Base-by-base conservation (phyloP, 2,113 vertebrate species). In the Speoplatyrhinus poulsoni region DNA sequence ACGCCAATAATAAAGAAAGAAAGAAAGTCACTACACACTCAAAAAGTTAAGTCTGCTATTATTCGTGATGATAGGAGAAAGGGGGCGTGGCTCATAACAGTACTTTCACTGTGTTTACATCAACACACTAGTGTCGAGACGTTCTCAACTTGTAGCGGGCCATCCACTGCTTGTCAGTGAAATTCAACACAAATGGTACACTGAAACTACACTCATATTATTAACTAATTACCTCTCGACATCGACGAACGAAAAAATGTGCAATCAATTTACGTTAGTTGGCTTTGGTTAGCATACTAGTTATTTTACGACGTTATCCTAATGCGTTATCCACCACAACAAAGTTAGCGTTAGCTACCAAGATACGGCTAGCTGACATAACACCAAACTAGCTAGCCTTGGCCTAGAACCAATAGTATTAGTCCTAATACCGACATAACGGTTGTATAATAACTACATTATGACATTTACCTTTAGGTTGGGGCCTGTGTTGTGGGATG, bases 51-150 rank as follows among this genome's bases (percentile, higher is more conserved):
- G 61, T 33, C 15, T 36, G 26, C 26, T 26, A 26, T 26, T 26
- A 26, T 26, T 10, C 16, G 41, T 61, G 32, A 32, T 69, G 58
- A 58, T 33, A 26, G 57, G 36, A 19, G 12, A 0, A 50, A 56
- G 73, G 70, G 70, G 82, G 84, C 78, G 84, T 75, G 58, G 58
- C 67, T 64, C 9, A 54, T 17, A 59, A 17, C 36, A 8, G 11
- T 56, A 62, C 67, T 75, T 73, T 65, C 46, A 62, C 69, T 69
- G 32, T 83, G 77, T 88, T 84, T 82, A 79, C 81, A 75, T 69
- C 62, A 64, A 52, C 11, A 9, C n/a, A 11, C 16, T 46, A 52
- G 61, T 11, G 59, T 46, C 0, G 4, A 60, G n/a, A 55, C 15
- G 46, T 33, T 17, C 32, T 10, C 12, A 4, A 9, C 36, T 32